phyloP scores from a whole-genome alignment of 2,113 vertebrate genomes.

The Carassius auratus region DNA sequence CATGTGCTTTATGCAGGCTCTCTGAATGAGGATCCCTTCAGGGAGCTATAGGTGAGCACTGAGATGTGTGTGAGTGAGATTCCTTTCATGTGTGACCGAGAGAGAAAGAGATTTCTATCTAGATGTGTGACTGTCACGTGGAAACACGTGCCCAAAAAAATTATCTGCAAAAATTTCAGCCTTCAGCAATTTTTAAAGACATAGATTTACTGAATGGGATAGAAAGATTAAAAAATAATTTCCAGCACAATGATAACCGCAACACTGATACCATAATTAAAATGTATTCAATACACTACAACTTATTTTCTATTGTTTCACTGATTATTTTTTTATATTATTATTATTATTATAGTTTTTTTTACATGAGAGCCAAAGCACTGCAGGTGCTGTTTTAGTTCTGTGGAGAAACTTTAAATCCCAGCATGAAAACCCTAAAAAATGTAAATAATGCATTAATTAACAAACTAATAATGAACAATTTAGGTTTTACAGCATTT shows the following conservation, averaged over 20 bases:
- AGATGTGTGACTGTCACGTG: conserved; percentile 47
- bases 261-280: not conserved
- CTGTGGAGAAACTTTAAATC: not conserved
- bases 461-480: too few relatives aligned
- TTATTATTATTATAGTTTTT: too few relatives aligned
- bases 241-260: not conserved
- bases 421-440: not conserved
- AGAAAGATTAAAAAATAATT: not conserved
- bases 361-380: not conserved
- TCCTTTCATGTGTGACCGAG: conserved; percentile 8
- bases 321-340: not conserved
- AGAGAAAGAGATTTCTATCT: conserved; percentile 35
- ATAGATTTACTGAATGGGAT: not conserved
- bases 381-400: not conserved
- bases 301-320: not conserved
- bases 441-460: too few relatives aligned
- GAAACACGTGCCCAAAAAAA: not conserved
- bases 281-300: not conserved
- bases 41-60: not conserved
- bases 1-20: not conserved
- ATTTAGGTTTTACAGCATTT: too few relatives aligned
- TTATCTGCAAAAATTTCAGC: conserved; percentile 7
- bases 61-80: conserved; percentile 5
- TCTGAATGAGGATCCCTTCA: not conserved
- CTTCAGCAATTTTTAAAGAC: not conserved